Evolutionary conservation across 2,888 invertebrate genomes (phyloP), one percentile per base, ranked within the genome.

Genomic region (Drosophila algonquin): DNA sequence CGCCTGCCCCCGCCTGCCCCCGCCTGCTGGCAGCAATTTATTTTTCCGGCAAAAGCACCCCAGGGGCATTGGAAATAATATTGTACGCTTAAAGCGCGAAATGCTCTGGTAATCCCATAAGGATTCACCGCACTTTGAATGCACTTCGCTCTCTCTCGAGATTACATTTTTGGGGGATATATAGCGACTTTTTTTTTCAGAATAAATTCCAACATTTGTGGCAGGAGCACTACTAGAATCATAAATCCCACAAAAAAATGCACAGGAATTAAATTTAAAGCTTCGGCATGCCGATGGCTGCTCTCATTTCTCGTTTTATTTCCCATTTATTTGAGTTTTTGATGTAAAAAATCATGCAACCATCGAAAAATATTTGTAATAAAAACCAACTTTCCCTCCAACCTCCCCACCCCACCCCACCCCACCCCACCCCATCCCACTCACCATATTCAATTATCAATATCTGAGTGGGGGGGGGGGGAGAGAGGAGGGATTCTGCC

Each of bases 11-110:
- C 27, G 21, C 3, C 24, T 6, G 24, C 24, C 50, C 14, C 24
- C 50, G 21, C 16, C 52, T 12, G 71, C 58, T 55, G 71, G 35
- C 51, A 72, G 72, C 72, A 63, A 72, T 72, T 59, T 72, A 55
- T 47, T 70, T 64, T 62, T 63, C 71, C 59, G 44, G 71, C 47
- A 59, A 58, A 55, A 58, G 58, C 59, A 55, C 61, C 55, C 46
- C 55, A 48, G 64, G 71, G 57, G 72, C 73, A 72, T 72, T 73
- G 56, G 56, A 64, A 64, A 60, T 72, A 64, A 64, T 64, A 60
- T 73, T 55, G 64, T 60, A 48, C 7, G 72, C 64, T 50, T 63
- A 59, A 63, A 63, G 52, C 63, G 59, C 72, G 72, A 60, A 64
- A 71, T 56, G 50, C 64, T 45, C 59, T 59, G 14, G 53, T 60